A percentile compares a stretch with the other conserved stretches of the same genome.
phyloP scores from a whole-genome alignment of 2,113 vertebrate genomes.

The Gallinago jamesoni region DNA sequence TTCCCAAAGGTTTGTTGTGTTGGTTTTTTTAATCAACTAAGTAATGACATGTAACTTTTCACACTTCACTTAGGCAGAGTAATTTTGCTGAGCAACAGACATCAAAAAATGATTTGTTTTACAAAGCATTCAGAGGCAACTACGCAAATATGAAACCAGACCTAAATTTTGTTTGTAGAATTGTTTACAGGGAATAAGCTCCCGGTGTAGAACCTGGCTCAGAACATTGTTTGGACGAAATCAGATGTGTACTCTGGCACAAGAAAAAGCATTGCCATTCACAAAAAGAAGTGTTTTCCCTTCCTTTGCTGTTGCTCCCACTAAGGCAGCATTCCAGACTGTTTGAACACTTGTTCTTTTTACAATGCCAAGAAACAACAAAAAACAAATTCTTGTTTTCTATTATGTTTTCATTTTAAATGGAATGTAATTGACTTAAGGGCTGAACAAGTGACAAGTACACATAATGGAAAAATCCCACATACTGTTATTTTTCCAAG shows the following conservation, averaged over 20 bases:
- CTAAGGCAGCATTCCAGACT: constrained; percentile 21
- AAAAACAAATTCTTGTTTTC: background rate
- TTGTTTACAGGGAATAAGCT: background rate
- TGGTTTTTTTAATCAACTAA: background rate
- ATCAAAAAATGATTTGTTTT: background rate
- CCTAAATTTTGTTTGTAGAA: fast-evolving
- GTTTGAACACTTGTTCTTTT: constrained; percentile 29
- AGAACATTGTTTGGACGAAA: fast-evolving
- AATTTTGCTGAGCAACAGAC: background rate
- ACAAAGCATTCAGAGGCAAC: background rate
- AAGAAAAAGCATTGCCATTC: background rate
- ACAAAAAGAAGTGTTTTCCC: background rate
- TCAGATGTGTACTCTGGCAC: background rate
- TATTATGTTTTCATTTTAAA: background rate
- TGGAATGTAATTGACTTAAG: background rate
- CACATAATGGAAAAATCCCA: constrained; percentile 7
- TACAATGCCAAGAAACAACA: constrained; percentile 9
- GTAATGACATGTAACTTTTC: background rate
- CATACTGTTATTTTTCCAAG: background rate
- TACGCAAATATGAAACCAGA: background rate
- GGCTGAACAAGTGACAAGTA: background rate
- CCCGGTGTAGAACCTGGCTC: background rate
- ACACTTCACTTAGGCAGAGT: background rate
- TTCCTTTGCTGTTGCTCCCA: background rate
- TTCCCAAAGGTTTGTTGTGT: background rate